Base-by-base conservation (phyloP, 2,888 invertebrate genomes). In the Loripinus fragilis region DNA sequence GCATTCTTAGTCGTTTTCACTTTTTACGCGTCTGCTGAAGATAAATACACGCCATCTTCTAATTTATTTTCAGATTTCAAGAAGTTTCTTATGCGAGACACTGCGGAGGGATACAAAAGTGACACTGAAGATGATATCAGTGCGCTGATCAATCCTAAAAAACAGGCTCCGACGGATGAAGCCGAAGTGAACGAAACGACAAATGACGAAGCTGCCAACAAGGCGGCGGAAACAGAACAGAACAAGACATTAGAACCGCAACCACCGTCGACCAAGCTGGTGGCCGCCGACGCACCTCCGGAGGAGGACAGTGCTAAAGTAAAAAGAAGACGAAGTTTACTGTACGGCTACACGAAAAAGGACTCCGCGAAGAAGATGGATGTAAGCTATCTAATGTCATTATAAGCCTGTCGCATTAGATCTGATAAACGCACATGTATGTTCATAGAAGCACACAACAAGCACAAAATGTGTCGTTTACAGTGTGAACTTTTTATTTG, bases 31-130 rank as follows among this genome's bases (percentile, higher is more conserved):
- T n/a, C n/a, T n/a, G n/a, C n/a, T n/a, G n/a, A n/a, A n/a, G n/a
- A n/a, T n/a, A n/a, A n/a, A n/a, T n/a, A 38, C 12, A 38, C 38
- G 38, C 38, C 12, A 12, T 48, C 20, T 48, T 20, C 1, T 52
- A 28, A 5, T 52, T 25, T 28, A 10, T 1, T 76, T 84, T 33
- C 76, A 87, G 87, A 87, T 71, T 87, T 87, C 67, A 77, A 78
- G 60, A 78, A 77, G 35, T 87, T 86, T 66, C 74, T 87, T 23
- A 60, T 85, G 60, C 71, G 65, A 48, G 66, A 68, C 50, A 76
- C 73, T 23, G 73, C 52, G 64, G 42, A 55, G 55, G 71, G 77
- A 60, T 79, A 28, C 2, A 33, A 33, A 5, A 33, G 33, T 33
- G 60, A 60, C 33, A 10, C 3, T 20, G 60, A 60, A 5, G 60